phyloP scores from a whole-genome alignment of 2,113 vertebrate genomes.

The Uria lomvia region DNA sequence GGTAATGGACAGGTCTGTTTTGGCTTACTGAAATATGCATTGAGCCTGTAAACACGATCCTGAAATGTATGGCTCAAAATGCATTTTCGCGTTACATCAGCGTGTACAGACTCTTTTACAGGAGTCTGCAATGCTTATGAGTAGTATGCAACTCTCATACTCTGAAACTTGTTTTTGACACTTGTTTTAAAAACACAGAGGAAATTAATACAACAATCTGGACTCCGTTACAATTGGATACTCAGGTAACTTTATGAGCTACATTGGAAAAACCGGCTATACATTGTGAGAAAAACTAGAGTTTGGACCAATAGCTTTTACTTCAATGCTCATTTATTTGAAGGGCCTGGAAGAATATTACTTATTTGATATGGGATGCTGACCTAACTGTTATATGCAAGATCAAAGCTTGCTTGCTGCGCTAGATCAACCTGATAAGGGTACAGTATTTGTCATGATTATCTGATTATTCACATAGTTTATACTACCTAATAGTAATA shows the following conservation, averaged over 20 bases:
- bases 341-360: not conserved
- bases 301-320: not conserved
- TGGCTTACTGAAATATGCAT: not conserved
- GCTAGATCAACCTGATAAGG: not conserved
- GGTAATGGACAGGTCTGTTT: not conserved
- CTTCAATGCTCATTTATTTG: not conserved
- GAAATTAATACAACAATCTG: not conserved
- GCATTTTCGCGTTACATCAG: not conserved
- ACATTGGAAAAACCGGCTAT: not conserved
- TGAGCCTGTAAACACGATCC: not conserved
- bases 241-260: not conserved
- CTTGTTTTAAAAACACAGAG: not conserved
- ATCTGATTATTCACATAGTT: not conserved
- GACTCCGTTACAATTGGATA: not conserved
- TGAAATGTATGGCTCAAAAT: not conserved
- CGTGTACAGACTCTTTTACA: not conserved
- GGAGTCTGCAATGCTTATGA: not conserved
- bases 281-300: not conserved
- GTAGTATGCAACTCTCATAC: not conserved
- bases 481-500: not conserved
- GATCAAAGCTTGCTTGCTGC: not conserved
- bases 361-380: not conserved
- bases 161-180: not conserved
- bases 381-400: not conserved
- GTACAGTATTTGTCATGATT: not conserved